These are phyloP conservation scores for Girardinichthys multiradiatus DNA, from an alignment of 2,113 vertebrate genomes.

Conservation along the genomic window DNA sequence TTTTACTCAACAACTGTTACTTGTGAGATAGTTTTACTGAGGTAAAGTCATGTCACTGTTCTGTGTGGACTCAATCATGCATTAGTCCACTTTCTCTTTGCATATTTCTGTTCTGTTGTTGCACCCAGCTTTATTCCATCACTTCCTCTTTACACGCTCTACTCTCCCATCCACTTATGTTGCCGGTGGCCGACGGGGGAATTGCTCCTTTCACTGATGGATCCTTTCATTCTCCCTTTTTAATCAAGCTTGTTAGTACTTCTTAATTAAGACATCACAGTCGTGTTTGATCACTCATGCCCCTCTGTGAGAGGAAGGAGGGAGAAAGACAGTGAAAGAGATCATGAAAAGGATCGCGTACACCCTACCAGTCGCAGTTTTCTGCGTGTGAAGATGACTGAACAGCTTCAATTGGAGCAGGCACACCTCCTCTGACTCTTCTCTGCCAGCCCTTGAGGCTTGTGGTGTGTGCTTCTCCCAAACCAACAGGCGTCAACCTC, in stretches of 20 bases:
- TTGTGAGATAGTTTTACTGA: slow-evolving; percentile 21
- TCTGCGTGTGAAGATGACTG: slow-evolving; percentile 74
- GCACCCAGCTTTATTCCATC: slow-evolving; percentile 37
- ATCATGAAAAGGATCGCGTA: slow-evolving; percentile 49
- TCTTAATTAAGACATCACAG: slow-evolving; percentile 85
- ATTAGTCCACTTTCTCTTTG: slow-evolving; percentile 39
- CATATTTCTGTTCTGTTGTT: slow-evolving; percentile 50
- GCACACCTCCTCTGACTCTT: slow-evolving; percentile 59
- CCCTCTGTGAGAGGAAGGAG: slow-evolving; percentile 32
- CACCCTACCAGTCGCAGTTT: slow-evolving; percentile 34
- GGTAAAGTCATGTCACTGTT: slow-evolving; percentile 18
- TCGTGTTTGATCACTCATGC: slow-evolving; percentile 72
- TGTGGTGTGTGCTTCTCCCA: slow-evolving; percentile 60
- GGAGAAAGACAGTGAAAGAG: slow-evolving; percentile 37
- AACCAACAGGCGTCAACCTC: slow-evolving; percentile 68
- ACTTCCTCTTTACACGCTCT: slow-evolving; percentile 22
- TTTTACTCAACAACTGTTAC: slow-evolving; percentile 41
- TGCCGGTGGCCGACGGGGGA: slow-evolving; percentile 70
- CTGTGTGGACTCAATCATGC: slow-evolving; percentile 39
- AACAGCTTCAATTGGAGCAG: slow-evolving; percentile 76
- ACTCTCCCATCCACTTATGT: slow-evolving; percentile 50
- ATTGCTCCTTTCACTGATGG: slow-evolving; percentile 73
- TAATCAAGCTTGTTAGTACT: slow-evolving; percentile 80
- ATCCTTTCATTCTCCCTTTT: slow-evolving; percentile 76
- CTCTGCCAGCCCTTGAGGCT: slow-evolving; percentile 68